These are phyloP conservation scores for Cololabis saira DNA, from an alignment of 2,113 vertebrate species.

Conservation along the genomic window DNA sequence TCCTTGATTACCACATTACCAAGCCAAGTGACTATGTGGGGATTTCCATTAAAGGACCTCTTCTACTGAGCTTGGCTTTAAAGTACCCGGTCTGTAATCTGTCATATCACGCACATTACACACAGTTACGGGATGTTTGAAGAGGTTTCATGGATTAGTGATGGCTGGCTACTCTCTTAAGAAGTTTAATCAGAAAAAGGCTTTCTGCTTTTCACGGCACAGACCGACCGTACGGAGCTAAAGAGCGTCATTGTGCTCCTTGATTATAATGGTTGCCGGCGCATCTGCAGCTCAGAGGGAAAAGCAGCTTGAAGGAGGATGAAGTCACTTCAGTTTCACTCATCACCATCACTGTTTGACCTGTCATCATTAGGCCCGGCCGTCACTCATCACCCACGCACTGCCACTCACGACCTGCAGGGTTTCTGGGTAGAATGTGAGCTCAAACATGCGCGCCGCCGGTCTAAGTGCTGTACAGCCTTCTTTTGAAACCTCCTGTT, in stretches of 20 bases:
- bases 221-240: constrained; percentile 47
- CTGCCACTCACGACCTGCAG: constrained; percentile 63
- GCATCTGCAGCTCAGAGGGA: constrained; percentile 50
- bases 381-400: constrained; percentile 73
- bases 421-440: constrained; percentile 50
- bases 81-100: constrained; percentile 5
- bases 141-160: constrained; percentile 39
- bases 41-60: constrained; percentile 44
- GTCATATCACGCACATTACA: constrained; percentile 6
- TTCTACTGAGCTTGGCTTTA: not conserved
- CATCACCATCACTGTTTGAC: constrained; percentile 73
- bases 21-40: constrained; percentile 17
- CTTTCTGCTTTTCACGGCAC: constrained; percentile 42
- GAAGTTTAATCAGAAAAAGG: constrained; percentile 39
- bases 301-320: constrained; percentile 40
- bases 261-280: constrained; percentile 46
- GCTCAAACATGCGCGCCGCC: constrained; percentile 24
- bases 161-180: constrained; percentile 29
- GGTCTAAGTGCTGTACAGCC: constrained; percentile 57
- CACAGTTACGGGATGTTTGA: constrained; percentile 18
- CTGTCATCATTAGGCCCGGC: constrained; percentile 78
- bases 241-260: constrained; percentile 23
- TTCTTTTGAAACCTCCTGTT: constrained; percentile 54
- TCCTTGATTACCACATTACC: not conserved
- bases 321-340: constrained; percentile 69